phyloP scores from a whole-genome alignment of 2,888 invertebrate species.

The Melieria crassipennis region DNA sequence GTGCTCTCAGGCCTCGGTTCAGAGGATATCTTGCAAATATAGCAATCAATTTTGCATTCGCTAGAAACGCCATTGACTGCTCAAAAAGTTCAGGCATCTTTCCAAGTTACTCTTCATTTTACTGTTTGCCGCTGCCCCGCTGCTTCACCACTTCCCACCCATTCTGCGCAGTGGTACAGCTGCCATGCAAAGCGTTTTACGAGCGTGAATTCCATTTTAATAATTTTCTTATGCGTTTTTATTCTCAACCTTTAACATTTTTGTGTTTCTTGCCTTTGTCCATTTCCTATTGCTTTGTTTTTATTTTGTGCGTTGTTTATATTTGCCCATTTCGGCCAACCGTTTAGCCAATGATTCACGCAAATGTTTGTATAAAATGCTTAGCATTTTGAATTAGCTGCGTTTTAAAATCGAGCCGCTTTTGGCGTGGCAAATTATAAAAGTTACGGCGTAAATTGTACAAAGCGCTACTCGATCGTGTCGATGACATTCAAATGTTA shows the following conservation, averaged over 20 bases:
- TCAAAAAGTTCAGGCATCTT: constrained; percentile 22
- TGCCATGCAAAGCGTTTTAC: background rate
- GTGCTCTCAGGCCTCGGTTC: too few relatives aligned
- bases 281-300: background rate
- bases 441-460: too few relatives aligned
- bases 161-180: background rate
- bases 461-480: too few relatives aligned
- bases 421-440: too few relatives aligned
- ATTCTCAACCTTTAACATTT: background rate
- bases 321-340: too few relatives aligned
- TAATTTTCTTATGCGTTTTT: background rate
- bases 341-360: too few relatives aligned
- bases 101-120: background rate
- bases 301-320: background rate
- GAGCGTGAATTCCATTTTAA: constrained; percentile 23
- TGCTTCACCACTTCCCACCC: background rate
- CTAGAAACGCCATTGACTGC: background rate
- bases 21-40: too few relatives aligned
- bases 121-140: constrained; percentile 1
- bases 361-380: too few relatives aligned
- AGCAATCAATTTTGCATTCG: too few relatives aligned
- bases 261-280: background rate
- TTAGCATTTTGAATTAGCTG: too few relatives aligned
- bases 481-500: too few relatives aligned
- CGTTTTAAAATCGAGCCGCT: too few relatives aligned